phyloP scores from a whole-genome alignment of 2,888 invertebrate genomes.

The Gonocerus acuteangulatus region DNA sequence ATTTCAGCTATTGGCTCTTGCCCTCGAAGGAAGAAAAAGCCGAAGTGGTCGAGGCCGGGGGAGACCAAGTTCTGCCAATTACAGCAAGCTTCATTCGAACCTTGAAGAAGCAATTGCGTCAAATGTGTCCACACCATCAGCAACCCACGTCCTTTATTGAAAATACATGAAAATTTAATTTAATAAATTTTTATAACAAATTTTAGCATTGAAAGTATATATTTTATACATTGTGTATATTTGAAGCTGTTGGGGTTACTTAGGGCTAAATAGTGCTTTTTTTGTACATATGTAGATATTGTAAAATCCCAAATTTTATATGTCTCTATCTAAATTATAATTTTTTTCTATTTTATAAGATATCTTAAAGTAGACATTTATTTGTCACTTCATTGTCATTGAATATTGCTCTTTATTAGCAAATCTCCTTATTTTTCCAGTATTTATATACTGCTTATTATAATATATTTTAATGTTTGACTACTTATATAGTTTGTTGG shows the following conservation, averaged over 20 bases:
- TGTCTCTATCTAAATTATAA: too few species aligned
- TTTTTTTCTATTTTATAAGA: too few species aligned
- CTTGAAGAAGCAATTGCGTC: constrained; percentile 61
- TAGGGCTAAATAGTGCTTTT: background rate
- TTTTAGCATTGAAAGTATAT: background rate
- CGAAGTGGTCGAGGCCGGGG: constrained; percentile 42
- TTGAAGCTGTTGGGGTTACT: background rate
- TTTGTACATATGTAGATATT: constrained; percentile 16
- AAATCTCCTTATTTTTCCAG: too few species aligned
- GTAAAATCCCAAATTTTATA: constrained; percentile 9
- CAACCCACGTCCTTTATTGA: constrained; percentile 38
- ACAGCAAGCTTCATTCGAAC: constrained; percentile 58
- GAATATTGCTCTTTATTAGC: too few species aligned
- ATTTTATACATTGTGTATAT: constrained; percentile 12
- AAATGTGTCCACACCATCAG: constrained; percentile 47
- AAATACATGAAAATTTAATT: background rate
- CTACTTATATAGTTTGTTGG: too few species aligned
- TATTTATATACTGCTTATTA: too few species aligned
- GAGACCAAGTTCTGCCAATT: constrained; percentile 55
- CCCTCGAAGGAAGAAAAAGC: constrained; percentile 50
- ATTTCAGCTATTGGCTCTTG: constrained; percentile 54
- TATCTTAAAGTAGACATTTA: too few species aligned
- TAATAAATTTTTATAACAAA: constrained; percentile 12
- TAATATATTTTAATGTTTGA: too few species aligned
- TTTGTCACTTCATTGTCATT: too few species aligned